Conservation (phyloP, 2,888 invertebrate species). For the Hirtodrosophila trivittata region DNA sequence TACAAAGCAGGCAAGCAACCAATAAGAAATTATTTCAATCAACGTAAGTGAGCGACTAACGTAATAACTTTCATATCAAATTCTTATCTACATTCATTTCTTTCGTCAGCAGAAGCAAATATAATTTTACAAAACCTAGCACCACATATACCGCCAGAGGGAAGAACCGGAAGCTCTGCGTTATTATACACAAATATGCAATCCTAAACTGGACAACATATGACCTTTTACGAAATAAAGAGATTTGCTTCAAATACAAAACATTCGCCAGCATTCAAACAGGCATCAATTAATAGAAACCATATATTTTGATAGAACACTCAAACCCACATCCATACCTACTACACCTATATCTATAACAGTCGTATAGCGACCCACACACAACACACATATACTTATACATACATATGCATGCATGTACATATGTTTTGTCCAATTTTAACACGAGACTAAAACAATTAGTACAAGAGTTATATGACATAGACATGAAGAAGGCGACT, state of each 20-base stretch:
- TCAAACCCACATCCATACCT: slow-evolving; percentile 13
- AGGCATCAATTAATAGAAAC: slow-evolving; percentile 57
- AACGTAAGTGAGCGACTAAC: slow-evolving; percentile 58
- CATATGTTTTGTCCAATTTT: slow-evolving; percentile 66
- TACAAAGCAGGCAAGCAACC: slow-evolving; percentile 44
- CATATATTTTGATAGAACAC: slow-evolving; percentile 51
- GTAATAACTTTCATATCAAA: slow-evolving; percentile 32
- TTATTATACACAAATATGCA: slow-evolving; percentile 13
- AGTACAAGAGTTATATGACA: slow-evolving; percentile 44
- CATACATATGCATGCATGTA: slow-evolving; percentile 33
- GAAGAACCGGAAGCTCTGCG: slow-evolving; percentile 26
- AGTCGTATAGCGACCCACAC: slow-evolving; percentile 42
- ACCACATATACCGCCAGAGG: slow-evolving; percentile 26
- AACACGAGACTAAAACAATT: slow-evolving; percentile 55
- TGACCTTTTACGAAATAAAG: slow-evolving; percentile 58
- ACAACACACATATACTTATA: slow-evolving; percentile 3
- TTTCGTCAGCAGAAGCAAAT: slow-evolving; percentile 61
- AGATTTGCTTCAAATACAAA: slow-evolving; percentile 67
- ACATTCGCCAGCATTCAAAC: slow-evolving; percentile 59
- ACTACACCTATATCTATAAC: slow-evolving; percentile 20
- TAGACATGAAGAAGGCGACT: slow-evolving; percentile 34
- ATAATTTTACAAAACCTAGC: slow-evolving; percentile 46
- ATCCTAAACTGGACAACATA: slow-evolving; percentile 44
- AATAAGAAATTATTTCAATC: slow-evolving; percentile 53
- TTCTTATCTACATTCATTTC: slow-evolving; percentile 65